Evolutionary conservation across 2,113 vertebrate species (phyloP).

Genomic region (Poecile atricapillus): DNA sequence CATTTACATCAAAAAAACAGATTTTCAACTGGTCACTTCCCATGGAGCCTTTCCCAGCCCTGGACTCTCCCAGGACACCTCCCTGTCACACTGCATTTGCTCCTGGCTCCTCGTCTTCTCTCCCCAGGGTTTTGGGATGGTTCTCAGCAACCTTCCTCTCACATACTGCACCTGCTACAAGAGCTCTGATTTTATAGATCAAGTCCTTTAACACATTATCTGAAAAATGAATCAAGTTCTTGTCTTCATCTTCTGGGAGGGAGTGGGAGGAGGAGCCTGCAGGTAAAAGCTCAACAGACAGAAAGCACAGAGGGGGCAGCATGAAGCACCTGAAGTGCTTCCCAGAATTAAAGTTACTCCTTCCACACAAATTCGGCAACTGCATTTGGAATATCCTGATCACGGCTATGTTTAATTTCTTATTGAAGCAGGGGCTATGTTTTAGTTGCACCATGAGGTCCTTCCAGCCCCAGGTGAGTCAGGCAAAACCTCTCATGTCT

Average conservation of each 20-base stretch:
- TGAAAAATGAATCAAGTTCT: background rate
- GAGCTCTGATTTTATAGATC: background rate
- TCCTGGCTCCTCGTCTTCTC: background rate
- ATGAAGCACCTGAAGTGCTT: background rate
- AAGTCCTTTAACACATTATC: background rate
- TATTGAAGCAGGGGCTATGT: background rate
- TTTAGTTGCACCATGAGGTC: background rate
- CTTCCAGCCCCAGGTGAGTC: background rate
- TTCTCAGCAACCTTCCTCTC: background rate
- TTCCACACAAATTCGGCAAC: too few relatives aligned
- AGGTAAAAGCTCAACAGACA: background rate
- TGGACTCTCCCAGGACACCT: background rate
- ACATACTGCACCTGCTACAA: fast-evolving
- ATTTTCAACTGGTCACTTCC: background rate
- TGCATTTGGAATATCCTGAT: background rate
- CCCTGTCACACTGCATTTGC: background rate
- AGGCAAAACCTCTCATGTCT: background rate
- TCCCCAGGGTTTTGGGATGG: background rate
- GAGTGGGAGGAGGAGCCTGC: background rate
- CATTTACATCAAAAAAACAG: background rate
- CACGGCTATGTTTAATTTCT: background rate
- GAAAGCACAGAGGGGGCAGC: background rate
- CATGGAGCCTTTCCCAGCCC: background rate
- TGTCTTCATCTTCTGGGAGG: background rate
- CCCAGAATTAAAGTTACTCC: background rate